phyloP scores from a whole-genome alignment of 2,797 vertebrate genomes.

The Scomberomorus guttatus region DNA sequence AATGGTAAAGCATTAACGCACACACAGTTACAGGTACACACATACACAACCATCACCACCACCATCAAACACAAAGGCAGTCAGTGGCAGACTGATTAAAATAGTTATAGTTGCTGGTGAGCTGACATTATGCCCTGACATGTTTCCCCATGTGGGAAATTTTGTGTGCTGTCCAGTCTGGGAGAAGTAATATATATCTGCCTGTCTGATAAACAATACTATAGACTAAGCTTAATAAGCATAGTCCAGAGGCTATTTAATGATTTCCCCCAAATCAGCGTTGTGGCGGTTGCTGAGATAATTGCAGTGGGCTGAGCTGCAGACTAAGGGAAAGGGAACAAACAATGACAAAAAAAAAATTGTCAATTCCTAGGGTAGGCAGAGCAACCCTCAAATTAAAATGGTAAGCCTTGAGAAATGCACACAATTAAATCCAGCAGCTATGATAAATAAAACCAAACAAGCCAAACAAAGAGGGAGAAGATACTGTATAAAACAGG shows the following conservation, averaged over 20 bases:
- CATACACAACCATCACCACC: conserved; percentile 14
- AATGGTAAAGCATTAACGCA: conserved; percentile 35
- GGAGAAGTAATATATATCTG: conserved; percentile 49
- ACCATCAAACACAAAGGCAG: conserved; percentile 48
- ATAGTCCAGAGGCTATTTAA: conserved; percentile 77
- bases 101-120: conserved; percentile 51
- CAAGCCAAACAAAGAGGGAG: conserved; percentile 55
- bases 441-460: conserved; percentile 72
- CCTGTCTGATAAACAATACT: conserved; percentile 70
- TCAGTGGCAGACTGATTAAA: conserved; percentile 60
- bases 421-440: conserved; percentile 70
- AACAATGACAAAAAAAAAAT: conserved; percentile 67
- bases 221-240: conserved; percentile 79
- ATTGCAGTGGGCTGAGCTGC: conserved; percentile 75
- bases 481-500: conserved; percentile 37
- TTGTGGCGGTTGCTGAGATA: conserved; percentile 74
- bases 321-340: conserved; percentile 59
- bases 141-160: conserved; percentile 62
- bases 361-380: conserved; percentile 54
- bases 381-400: conserved; percentile 67
- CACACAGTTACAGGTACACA: conserved; percentile 29
- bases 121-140: conserved; percentile 59
- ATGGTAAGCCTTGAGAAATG: conserved; percentile 69
- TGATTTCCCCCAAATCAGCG: conserved; percentile 79
- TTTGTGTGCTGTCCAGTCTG: conserved; percentile 34